These are phyloP conservation scores for Andrena flavipes DNA, from an alignment of 2,888 invertebrate genomes.

Conservation along the genomic window DNA sequence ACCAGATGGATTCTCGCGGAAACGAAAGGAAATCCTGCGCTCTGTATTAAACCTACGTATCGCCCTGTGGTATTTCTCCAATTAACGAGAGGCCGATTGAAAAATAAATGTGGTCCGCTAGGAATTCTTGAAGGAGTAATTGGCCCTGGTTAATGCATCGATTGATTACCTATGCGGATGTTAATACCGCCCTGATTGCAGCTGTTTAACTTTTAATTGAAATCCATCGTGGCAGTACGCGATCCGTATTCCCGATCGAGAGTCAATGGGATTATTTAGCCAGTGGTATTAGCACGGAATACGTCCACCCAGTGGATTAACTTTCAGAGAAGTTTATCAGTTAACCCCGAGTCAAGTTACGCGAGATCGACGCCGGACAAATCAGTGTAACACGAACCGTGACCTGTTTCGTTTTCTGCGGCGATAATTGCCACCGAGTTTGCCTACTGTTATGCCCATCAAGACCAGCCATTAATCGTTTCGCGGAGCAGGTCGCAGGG, in stretches of 20 bases:
- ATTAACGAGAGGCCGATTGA: slow-evolving; percentile 2
- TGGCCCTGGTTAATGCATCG: slow-evolving; percentile 30
- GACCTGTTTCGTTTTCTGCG: slow-evolving; percentile 49
- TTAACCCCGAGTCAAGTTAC: slow-evolving; percentile 50
- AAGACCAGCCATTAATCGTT: slow-evolving; percentile 55
- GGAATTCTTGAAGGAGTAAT: slow-evolving; percentile 8
- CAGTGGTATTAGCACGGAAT: slow-evolving; percentile 28
- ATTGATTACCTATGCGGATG: slow-evolving; percentile 62
- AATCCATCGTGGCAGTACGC: slow-evolving; percentile 37
- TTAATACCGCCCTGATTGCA: slow-evolving; percentile 65
- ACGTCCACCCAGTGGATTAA: slow-evolving; percentile 55
- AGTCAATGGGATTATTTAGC: slow-evolving; percentile 44
- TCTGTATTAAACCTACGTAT: slow-evolving; percentile 17
- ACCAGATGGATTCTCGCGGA: background rate
- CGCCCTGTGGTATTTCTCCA: background rate
- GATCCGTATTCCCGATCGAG: slow-evolving; percentile 57
- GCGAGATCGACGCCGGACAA: slow-evolving; percentile 55
- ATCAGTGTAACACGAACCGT: slow-evolving; percentile 52
- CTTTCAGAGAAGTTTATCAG: slow-evolving; percentile 60
- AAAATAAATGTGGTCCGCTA: slow-evolving; percentile 21
- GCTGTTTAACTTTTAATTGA: slow-evolving; percentile 72
- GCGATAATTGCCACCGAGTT: slow-evolving; percentile 51
- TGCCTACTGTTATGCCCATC: slow-evolving; percentile 46
- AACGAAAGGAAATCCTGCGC: background rate
- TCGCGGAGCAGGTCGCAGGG: slow-evolving; percentile 14